Evolutionary conservation across 2,888 invertebrate genomes (phyloP), one percentile per base, ranked within the genome.

Genomic region (Athalia cordata): DNA sequence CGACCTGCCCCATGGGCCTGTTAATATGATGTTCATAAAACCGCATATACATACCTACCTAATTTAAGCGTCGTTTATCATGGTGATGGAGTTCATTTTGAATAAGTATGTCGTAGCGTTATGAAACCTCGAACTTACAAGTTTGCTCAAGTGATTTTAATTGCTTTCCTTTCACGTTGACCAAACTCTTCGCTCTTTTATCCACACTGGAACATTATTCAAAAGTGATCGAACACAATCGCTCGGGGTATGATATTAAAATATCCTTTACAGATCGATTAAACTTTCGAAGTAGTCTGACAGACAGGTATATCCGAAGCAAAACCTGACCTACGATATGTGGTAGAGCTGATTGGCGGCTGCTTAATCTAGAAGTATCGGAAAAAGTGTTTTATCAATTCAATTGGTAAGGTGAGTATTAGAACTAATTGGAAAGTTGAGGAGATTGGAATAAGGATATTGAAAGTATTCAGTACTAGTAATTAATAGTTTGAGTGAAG

Each of bases 81-180:
- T 15, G 8, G 13, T 47, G 29, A 29, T 29, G 15, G 70, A 43
- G 70, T 72, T 72, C 8, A 72, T 45, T 72, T 45, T 59, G 45
- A 59, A 29, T 29, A 29, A 29, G 29, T 29, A 59, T 68, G 52
- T 68, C 29, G 72, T 59, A 47, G 43, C 15, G 72, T 57, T 59
- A 57, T 9, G 13, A 45, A 13, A 72, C 72, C 59, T 59, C 68
- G 43, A 59, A 43, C 13, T 59, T 0, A 13, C 4, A 45, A 59
- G 45, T 72, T 72, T 15, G n/a, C 72, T 72, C 45, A 15, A 72
- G 59, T 72, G 72, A 72, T 45, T 72, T 72, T 72, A 45, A 57
- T 45, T 13, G 45, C 57, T 8, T 13, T 72, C 57, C 29, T 47
- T 13, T 59, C 72, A 47, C 45, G 13, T 29, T 29, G 45, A 9